These are phyloP conservation scores for Leptosomus discolor DNA, from an alignment of 2,113 vertebrate genomes.

Conservation along the genomic window DNA sequence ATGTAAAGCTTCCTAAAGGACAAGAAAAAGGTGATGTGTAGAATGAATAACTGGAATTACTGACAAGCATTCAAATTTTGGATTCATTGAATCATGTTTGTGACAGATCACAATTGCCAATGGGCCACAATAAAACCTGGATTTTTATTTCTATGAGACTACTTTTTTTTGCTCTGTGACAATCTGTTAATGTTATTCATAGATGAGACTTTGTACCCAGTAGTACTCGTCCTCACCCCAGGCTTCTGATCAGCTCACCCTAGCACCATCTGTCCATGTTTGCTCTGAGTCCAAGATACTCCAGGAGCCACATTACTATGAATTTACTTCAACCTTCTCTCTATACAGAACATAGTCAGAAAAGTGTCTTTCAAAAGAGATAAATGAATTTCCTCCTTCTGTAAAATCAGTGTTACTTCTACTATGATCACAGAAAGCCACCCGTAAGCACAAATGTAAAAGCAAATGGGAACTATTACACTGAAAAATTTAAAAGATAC, in stretches of 20 bases:
- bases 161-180: not conserved
- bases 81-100: not conserved
- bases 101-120: not conserved
- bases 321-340: conserved; percentile 21
- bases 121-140: not conserved
- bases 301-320: conserved; percentile 23
- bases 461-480: not conserved
- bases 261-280: conserved; percentile 57
- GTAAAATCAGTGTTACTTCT: not conserved
- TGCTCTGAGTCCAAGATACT: conserved; percentile 50
- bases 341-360: not conserved
- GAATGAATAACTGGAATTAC: not conserved
- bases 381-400: not conserved
- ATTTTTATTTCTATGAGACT: not conserved
- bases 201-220: conserved; percentile 50
- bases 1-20: not conserved
- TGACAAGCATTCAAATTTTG: not conserved
- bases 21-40: not conserved
- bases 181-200: conserved; percentile 50
- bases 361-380: not conserved
- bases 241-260: conserved; percentile 37
- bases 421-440: not conserved
- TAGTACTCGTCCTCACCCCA: conserved; percentile 44
- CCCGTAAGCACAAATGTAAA: not conserved
- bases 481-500: not conserved